Conservation (phyloP, 2,797 vertebrate species). For the Tamandua tetradactyla region DNA sequence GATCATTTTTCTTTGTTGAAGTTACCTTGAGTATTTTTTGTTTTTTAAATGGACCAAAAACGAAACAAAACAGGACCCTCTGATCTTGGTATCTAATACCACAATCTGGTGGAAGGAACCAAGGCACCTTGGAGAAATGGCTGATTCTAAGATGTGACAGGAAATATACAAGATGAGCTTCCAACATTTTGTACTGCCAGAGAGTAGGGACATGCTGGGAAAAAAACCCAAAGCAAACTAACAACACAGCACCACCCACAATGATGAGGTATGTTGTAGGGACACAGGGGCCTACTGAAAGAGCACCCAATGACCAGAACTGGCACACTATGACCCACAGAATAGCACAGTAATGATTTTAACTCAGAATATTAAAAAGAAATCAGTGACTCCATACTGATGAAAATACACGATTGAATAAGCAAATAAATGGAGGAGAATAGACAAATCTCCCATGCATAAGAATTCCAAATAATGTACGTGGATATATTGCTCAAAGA, state of each 20-base stretch:
- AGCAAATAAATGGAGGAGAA: not conserved
- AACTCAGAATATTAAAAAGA: not conserved
- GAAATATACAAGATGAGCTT: not conserved
- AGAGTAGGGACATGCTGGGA: not conserved
- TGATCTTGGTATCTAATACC: not conserved
- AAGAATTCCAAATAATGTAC: not conserved
- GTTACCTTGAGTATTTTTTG: not conserved
- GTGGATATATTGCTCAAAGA: not conserved
- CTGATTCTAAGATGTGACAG: not conserved
- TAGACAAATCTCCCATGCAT: not conserved
- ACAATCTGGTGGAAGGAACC: not conserved
- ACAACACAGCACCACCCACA: not conserved
- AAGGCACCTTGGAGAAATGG: not conserved
- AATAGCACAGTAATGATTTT: not conserved
- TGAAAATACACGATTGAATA: not conserved
- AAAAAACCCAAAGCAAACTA: not conserved
- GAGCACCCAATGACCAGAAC: not conserved
- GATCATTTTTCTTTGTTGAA: not conserved
- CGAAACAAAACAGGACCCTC: conserved; percentile 26
- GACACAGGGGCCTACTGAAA: not conserved
- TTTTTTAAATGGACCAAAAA: not conserved
- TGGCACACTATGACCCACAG: not conserved
- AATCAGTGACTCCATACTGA: not conserved
- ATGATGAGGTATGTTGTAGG: not conserved
- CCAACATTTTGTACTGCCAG: not conserved